Evolutionary conservation across 2,888 invertebrate species (phyloP).

Genomic region (Eudemis profundana): DNA sequence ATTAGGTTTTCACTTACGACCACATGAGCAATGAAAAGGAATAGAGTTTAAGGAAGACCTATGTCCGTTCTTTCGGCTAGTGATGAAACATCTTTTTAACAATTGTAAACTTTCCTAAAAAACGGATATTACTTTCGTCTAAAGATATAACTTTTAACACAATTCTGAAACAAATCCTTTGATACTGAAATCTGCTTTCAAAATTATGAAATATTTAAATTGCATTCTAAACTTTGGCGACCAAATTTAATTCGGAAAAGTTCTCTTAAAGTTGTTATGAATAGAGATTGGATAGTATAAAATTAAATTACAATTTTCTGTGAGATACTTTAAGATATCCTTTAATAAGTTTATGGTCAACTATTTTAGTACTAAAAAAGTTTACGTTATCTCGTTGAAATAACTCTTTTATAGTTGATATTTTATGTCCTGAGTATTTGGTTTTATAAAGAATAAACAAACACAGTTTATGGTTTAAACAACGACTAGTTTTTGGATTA

Average conservation of each 20-base stretch:
- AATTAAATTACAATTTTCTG: neutral
- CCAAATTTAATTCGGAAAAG: slow-evolving; percentile 6
- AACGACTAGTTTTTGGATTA: no score
- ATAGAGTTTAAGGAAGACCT: no score
- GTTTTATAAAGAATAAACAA: no score
- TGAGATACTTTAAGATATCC: no score
- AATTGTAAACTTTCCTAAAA: no score
- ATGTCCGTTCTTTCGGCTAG: no score
- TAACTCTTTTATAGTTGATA: no score
- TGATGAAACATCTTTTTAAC: no score
- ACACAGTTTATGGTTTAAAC: no score
- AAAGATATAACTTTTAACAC: slow-evolving; percentile 3
- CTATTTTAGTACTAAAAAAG: slow-evolving; percentile 2
- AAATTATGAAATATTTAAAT: slow-evolving; percentile 5
- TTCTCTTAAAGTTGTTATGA: neutral
- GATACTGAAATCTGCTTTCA: neutral
- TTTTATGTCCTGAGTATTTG: no score
- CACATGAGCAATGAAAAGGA: no score
- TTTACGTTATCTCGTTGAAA: neutral
- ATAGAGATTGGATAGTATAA: slow-evolving; percentile 6
- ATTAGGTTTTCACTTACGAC: slow-evolving; percentile 4
- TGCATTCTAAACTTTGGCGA: slow-evolving; percentile 10
- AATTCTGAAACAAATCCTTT: neutral
- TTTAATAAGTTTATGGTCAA: no score
- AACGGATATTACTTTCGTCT: neutral